Percentiles rank a stretch among this genome's conserved stretches.
Evolutionary conservation across 2,113 vertebrate genomes (phyloP).

Genomic region (Triplophysa siluroides): DNA sequence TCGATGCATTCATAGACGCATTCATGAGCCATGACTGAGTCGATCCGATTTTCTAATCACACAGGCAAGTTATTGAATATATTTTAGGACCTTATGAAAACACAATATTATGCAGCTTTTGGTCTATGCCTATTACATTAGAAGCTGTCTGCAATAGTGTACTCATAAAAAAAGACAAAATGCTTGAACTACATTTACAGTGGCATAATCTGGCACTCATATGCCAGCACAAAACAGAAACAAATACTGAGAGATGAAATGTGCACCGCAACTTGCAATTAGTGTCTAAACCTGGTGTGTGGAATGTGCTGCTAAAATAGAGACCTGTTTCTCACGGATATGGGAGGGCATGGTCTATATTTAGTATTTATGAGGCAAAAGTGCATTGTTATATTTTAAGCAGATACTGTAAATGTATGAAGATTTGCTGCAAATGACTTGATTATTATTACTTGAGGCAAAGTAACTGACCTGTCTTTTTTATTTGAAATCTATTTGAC

Average conservation of each 20-base stretch:
- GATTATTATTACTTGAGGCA: not conserved
- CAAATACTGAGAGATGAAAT: conserved; percentile 19
- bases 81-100: conserved; percentile 2
- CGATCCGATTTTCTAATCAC: not conserved
- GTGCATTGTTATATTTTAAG: not conserved
- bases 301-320: conserved; percentile 19
- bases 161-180: too few relatives aligned
- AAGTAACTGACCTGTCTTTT: too few relatives aligned
- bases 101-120: too few relatives aligned
- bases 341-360: conserved; percentile 22
- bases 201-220: not conserved
- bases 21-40: conserved; percentile 17
- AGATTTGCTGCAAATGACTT: not conserved
- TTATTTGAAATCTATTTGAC: too few relatives aligned
- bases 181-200: not conserved
- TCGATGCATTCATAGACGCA: conserved; percentile 14
- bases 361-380: conserved; percentile 19
- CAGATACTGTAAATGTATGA: not conserved
- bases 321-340: conserved; percentile 41
- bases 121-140: too few relatives aligned
- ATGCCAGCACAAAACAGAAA: conserved; percentile 4
- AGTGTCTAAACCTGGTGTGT: conserved; percentile 12
- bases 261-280: conserved; percentile 21
- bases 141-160: too few relatives aligned
- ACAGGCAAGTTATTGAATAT: too few relatives aligned